These are phyloP conservation scores for Ridgeia piscesae DNA, from an alignment of 1,140 invertebrate species.

Conservation along the genomic window DNA sequence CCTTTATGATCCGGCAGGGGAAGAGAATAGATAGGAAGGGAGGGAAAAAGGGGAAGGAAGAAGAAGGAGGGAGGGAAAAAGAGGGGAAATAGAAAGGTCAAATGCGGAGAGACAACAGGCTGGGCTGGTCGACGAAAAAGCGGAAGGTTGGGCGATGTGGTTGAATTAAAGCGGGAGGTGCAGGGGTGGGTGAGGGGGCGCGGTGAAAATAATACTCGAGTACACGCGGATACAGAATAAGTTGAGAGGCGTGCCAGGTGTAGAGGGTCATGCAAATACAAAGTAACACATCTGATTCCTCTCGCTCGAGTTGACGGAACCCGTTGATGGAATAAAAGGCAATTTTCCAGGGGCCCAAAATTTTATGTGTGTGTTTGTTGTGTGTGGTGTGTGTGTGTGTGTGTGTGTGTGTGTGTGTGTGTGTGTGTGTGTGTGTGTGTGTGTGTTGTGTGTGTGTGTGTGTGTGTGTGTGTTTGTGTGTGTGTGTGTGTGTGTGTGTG, in stretches of 20 bases:
- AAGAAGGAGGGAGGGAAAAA: too few species aligned
- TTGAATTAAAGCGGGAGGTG: not conserved
- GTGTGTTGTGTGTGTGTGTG: too few species aligned
- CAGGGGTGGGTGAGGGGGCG: not conserved
- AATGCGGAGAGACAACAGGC: not conserved
- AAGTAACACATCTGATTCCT: not conserved
- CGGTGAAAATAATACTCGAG: not conserved
- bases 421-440: too few species aligned
- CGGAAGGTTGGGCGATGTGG: not conserved
- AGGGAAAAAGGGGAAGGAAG: too few species aligned
- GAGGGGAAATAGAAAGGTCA: not conserved
- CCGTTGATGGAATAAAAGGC: not conserved
- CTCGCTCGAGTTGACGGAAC: not conserved
- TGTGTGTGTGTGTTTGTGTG: too few species aligned
- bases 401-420: too few species aligned
- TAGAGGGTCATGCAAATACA: not conserved
- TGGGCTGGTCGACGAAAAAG: not conserved
- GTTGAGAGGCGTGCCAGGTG: not conserved
- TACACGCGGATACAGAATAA: not conserved
- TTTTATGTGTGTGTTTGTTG: too few species aligned
- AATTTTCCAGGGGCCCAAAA: not conserved
- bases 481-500: too few species aligned
- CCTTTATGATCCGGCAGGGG: too few species aligned
- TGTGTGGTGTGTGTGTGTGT: not conserved
- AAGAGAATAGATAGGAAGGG: too few species aligned